These are phyloP conservation scores for Leucozona laternaria DNA, from an alignment of 2,888 invertebrate genomes.

Conservation along the genomic window DNA sequence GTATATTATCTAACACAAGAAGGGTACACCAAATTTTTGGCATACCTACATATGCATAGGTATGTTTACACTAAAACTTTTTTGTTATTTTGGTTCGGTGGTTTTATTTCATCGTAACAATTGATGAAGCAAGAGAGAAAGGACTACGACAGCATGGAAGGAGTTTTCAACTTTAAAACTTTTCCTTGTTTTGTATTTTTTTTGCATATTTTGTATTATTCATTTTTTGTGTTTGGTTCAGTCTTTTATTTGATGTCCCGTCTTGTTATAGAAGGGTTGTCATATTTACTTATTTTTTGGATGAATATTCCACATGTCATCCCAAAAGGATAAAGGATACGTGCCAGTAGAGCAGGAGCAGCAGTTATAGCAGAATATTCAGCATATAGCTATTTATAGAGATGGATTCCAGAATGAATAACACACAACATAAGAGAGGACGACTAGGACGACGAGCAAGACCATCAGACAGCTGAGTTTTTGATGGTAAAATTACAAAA, in stretches of 20 bases:
- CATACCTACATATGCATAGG: not conserved
- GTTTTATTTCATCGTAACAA: constrained; percentile 62
- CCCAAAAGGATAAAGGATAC: constrained; percentile 63
- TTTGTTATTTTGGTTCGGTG: constrained; percentile 57
- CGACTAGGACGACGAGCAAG: not conserved
- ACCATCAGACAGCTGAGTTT: constrained; percentile 61
- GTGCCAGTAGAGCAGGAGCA: constrained; percentile 62
- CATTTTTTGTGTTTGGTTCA: constrained; percentile 17
- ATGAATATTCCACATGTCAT: constrained; percentile 52
- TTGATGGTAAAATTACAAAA: constrained; percentile 67
- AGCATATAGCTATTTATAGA: constrained; percentile 21
- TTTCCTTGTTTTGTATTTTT: constrained; percentile 40
- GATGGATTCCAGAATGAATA: constrained; percentile 33
- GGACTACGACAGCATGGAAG: constrained; percentile 4
- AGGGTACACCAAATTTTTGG: constrained; percentile 32
- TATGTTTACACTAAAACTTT: too few relatives aligned
- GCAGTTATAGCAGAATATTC: constrained; percentile 39
- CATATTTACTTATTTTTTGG: constrained; percentile 26
- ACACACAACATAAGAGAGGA: constrained; percentile 18
- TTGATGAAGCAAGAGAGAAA: not conserved
- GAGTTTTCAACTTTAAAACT: constrained; percentile 60
- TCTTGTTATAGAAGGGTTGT: constrained; percentile 55
- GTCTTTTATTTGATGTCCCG: constrained; percentile 39
- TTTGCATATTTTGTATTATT: constrained; percentile 15
- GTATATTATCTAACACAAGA: constrained; percentile 13